Evolutionary conservation across 2,797 vertebrate species (phyloP), one percentile per base, ranked within the genome.

Genomic region (Xerus rutilus): DNA sequence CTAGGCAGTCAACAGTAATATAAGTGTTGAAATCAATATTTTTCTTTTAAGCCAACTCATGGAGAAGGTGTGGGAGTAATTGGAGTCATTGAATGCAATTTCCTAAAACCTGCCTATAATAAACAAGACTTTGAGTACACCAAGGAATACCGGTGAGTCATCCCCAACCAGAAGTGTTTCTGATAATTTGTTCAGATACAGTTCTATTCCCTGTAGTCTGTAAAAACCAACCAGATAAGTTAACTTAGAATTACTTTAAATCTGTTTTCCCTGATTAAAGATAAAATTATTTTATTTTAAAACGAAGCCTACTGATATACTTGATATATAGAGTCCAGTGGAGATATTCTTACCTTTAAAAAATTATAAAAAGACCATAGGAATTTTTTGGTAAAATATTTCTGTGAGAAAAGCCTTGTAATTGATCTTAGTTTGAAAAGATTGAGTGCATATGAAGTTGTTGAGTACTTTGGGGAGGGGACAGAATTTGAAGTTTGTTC

Each of bases 91-190:
- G 99, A 99, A 96, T 99, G 99, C 94, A 99, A 99, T 98, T 99
- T 99, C 96, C 98, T 99, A 79, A 99, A 99, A 96, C 98, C 98
- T 86, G 99, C 99, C 87, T 99, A 99, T 96, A 99, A 99, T 97
- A 99, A 99, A 97, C 99, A 99, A 97, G 99, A 99, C 97, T 99
- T 99, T 98, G 99, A 99, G 94, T 99, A 99, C 96, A 99, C 99
- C 93, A 99, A 99, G 97, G 99, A 99, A 74, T 99, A 99, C 98
- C 98, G 98, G 99, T 99, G 97, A 97, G 95, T 91, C 84, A 89
- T 49, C 73, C n/a, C 49, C 65, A 94, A 91, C 21, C 30, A 86
- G 76, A 95, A 8, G 30, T 65, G 5, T 23, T 97, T 96, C 88
- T 77, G 28, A 82, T 76, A 57, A 69, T 95, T 86, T 89, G 13